phyloP scores from a whole-genome alignment of 2,113 vertebrate species.

The Gopherus flavomarginatus region DNA sequence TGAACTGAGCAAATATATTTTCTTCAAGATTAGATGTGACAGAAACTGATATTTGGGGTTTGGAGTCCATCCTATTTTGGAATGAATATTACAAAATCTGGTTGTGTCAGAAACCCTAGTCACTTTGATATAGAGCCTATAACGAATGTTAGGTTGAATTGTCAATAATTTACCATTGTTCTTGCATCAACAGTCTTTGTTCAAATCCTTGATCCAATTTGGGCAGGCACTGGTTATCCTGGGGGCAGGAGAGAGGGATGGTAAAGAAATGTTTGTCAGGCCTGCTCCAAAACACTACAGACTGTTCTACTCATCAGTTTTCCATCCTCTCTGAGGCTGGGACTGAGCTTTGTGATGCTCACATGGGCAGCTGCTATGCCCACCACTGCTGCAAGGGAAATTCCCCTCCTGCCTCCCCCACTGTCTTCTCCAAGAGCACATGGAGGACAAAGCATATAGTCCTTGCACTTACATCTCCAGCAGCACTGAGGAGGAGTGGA shows the following conservation, averaged over 20 bases:
- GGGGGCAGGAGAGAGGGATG: neutral
- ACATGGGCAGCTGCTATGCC: neutral
- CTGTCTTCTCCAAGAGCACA: neutral
- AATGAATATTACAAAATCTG: slow-evolving; percentile 6
- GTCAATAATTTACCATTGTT: neutral
- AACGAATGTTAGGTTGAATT: neutral
- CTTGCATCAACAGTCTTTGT: neutral
- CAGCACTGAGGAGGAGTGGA: neutral
- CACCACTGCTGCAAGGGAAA: neutral
- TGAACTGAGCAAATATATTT: neutral
- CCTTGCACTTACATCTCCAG: neutral
- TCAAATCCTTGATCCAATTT: neutral
- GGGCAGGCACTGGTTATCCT: neutral
- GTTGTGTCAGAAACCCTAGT: neutral
- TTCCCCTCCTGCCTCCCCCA: neutral
- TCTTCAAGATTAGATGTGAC: neutral
- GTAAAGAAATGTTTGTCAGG: neutral
- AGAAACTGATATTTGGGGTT: neutral
- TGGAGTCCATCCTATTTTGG: neutral
- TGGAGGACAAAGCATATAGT: neutral
- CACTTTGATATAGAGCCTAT: neutral
- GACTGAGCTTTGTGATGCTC: neutral
- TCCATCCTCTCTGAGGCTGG: neutral
- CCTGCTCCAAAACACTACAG: neutral
- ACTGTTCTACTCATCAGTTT: neutral